A percentile compares a stretch with the other conserved stretches of the same genome.
These are phyloP conservation scores for Magallana ariakensis DNA, from an alignment of 1,140 invertebrate species.

Conservation along the genomic window DNA sequence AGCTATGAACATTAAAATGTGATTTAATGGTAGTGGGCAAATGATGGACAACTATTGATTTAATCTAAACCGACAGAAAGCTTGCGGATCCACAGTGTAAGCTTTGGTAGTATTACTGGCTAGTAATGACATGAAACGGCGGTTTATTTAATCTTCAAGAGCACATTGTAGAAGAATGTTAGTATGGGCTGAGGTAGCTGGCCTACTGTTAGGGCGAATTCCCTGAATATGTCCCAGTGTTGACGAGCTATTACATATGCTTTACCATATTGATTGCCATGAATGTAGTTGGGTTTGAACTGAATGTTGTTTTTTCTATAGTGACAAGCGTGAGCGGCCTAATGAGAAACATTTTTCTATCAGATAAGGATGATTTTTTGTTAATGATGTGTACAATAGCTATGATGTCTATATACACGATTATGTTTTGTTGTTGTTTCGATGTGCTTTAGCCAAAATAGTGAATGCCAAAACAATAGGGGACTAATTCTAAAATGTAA, in stretches of 20 bases:
- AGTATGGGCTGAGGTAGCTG: slow-evolving; percentile 23
- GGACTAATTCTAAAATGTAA: slow-evolving; percentile 51
- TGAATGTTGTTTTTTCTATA: slow-evolving; percentile 42
- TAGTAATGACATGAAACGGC: slow-evolving; percentile 28
- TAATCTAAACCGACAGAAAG: slow-evolving; percentile 3
- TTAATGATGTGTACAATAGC: slow-evolving; percentile 44
- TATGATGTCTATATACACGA: slow-evolving; percentile 39
- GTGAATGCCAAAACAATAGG: slow-evolving; percentile 45
- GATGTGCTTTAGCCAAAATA: slow-evolving; percentile 34
- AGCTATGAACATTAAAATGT: slow-evolving; percentile 42
- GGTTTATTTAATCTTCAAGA: slow-evolving; percentile 37
- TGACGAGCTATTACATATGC: slow-evolving; percentile 48
- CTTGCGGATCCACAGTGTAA: no score
- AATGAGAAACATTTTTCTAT: slow-evolving; percentile 46
- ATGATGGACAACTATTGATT: neutral
- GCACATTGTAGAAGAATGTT: neutral
- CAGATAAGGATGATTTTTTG: slow-evolving; percentile 39
- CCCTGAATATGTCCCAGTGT: slow-evolving; percentile 41
- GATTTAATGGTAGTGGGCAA: slow-evolving; percentile 34
- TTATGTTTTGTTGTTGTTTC: slow-evolving; percentile 34
- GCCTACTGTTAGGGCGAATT: slow-evolving; percentile 16
- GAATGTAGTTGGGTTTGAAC: slow-evolving; percentile 47
- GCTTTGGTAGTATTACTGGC: neutral
- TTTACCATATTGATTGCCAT: slow-evolving; percentile 35
- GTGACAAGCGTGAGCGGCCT: slow-evolving; percentile 14